Evolutionary conservation across 2,888 invertebrate genomes (phyloP).

Genomic region (Phengaris arion): DNA sequence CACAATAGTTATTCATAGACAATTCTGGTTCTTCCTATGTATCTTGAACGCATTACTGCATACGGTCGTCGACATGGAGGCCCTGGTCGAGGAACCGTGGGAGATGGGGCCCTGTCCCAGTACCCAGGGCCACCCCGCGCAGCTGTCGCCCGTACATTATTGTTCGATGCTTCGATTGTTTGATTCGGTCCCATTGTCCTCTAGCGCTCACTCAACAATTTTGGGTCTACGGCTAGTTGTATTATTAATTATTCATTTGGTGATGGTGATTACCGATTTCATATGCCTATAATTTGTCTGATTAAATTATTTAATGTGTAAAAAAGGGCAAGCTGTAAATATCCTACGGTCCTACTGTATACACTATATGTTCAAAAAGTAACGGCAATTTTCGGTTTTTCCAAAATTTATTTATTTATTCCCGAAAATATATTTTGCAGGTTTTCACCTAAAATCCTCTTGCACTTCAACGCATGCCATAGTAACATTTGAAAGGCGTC

Average conservation of each 20-base stretch:
- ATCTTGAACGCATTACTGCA: not conserved
- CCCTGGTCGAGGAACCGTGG: conserved; percentile 53
- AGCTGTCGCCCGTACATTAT: conserved; percentile 67
- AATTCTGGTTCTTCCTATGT: not conserved
- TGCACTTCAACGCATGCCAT: no score
- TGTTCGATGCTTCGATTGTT: conserved; percentile 68
- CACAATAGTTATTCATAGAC: not conserved
- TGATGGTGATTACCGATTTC: conserved; percentile 13
- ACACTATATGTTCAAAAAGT: no score
- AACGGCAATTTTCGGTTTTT: no score
- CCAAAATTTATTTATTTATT: no score
- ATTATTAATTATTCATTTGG: conserved; percentile 34
- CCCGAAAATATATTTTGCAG: no score
- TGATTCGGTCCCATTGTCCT: conserved; percentile 67
- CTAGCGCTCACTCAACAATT: conserved; percentile 39
- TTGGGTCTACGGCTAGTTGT: conserved; percentile 38
- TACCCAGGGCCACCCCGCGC: conserved; percentile 54
- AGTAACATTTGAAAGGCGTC: no score
- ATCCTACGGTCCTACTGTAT: no score
- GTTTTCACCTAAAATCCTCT: no score
- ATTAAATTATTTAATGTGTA: not conserved
- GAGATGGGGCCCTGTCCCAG: conserved; percentile 60
- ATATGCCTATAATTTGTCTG: not conserved
- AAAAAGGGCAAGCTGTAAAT: no score
- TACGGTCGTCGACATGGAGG: not conserved